Percentiles rank a stretch among this genome's conserved stretches.
These are phyloP conservation scores for Dipodomys spectabilis DNA, from an alignment of 2,113 vertebrate genomes.

Conservation along the genomic window DNA sequence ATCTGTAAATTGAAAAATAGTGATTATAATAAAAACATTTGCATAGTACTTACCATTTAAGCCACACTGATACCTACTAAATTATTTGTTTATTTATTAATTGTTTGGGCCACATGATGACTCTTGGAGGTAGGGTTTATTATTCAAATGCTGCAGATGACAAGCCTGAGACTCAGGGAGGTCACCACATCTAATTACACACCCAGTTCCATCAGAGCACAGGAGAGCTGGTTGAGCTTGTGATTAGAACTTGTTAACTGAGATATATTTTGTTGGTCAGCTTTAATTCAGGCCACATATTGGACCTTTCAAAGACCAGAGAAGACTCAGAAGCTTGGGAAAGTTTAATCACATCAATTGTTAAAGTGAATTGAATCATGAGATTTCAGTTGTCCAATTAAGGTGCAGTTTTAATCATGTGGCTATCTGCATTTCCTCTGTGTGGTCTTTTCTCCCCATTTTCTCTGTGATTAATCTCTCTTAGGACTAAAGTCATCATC, in stretches of 20 bases:
- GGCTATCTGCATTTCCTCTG: too few relatives aligned
- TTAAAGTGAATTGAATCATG: neutral
- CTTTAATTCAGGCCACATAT: neutral
- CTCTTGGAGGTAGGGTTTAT: neutral
- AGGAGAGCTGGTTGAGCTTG: neutral
- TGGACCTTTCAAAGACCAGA: neutral
- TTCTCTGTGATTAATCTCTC: neutral
- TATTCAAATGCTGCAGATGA: neutral
- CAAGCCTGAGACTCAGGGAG: neutral
- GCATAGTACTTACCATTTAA: neutral
- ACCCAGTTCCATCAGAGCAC: too few relatives aligned
- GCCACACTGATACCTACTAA: too few relatives aligned
- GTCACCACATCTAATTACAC: too few relatives aligned
- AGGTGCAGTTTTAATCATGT: neutral
- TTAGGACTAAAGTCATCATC: neutral
- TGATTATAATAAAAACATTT: neutral
- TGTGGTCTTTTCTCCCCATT: fast-evolving
- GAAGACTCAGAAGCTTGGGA: neutral
- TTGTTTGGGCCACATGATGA: neutral
- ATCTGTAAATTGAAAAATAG: neutral
- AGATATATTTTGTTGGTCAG: neutral
- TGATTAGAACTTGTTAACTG: neutral
- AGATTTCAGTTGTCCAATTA: neutral
- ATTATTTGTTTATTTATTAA: too few relatives aligned
- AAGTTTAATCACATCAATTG: neutral